A percentile compares a stretch with the other conserved stretches of the same genome.
These are phyloP conservation scores for Moxostoma hubbsi DNA, from an alignment of 2,797 vertebrate species.

Conservation along the genomic window DNA sequence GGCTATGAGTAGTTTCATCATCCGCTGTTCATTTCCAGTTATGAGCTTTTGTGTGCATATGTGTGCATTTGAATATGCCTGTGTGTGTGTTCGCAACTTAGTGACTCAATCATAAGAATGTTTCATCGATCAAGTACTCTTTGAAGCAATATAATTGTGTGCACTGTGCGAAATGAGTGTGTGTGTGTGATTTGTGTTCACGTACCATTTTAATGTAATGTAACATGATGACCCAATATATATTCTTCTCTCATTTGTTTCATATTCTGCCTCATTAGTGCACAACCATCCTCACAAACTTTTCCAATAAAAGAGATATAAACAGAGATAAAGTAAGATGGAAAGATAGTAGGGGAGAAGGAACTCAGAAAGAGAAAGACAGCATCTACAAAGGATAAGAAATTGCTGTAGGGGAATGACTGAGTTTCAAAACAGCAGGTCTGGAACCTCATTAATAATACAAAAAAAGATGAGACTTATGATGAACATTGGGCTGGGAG, in stretches of 20 bases:
- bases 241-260: neutral
- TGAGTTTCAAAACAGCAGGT: slow-evolving; percentile 20
- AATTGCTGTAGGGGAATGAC: neutral
- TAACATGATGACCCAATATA: neutral
- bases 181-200: slow-evolving; percentile 5
- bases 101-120: slow-evolving; percentile 5
- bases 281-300: neutral
- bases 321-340: neutral
- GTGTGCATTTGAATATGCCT: neutral
- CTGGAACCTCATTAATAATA: slow-evolving; percentile 25
- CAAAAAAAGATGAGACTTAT: slow-evolving; percentile 38
- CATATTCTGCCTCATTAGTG: slow-evolving; percentile 19
- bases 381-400: neutral
- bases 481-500: slow-evolving; percentile 1
- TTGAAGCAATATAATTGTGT: neutral
- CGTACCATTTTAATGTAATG: too few species aligned
- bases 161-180: neutral
- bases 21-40: slow-evolving; percentile 18
- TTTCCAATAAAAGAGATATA: slow-evolving; percentile 6
- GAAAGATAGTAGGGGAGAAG: neutral
- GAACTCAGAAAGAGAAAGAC: slow-evolving; percentile 1
- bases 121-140: neutral
- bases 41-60: neutral
- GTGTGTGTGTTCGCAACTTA: slow-evolving; percentile 11
- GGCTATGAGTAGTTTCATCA: neutral